Evolutionary conservation across 2,113 vertebrate species (phyloP).

Genomic region (Struthidea cinerea): DNA sequence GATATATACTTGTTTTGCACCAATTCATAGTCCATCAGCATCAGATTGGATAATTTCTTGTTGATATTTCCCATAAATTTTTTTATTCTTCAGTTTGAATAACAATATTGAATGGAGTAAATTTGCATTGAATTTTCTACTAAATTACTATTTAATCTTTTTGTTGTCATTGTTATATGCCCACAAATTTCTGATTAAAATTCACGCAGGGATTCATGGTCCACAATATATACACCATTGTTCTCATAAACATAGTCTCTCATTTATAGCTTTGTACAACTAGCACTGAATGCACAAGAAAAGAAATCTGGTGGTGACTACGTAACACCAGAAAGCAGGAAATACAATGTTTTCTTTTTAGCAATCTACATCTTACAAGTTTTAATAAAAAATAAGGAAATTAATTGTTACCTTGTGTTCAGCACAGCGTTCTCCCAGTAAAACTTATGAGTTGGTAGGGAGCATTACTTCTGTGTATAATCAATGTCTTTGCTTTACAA

Average conservation of each 20-base stretch:
- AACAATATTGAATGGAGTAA: neutral
- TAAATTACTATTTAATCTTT: neutral
- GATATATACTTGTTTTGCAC: neutral
- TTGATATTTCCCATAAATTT: neutral
- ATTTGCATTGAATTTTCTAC: neutral
- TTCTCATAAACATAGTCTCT: neutral
- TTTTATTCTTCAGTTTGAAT: neutral
- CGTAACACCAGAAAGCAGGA: neutral
- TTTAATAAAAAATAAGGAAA: neutral
- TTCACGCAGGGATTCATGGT: neutral
- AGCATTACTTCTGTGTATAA: neutral
- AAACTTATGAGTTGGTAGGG: neutral
- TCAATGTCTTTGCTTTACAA: neutral
- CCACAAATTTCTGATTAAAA: neutral
- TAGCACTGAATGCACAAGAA: neutral
- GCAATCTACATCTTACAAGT: neutral
- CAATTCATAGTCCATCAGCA: neutral
- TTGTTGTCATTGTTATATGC: neutral
- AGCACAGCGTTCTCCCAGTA: neutral
- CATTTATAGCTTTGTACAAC: neutral
- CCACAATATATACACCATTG: neutral
- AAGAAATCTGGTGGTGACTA: neutral
- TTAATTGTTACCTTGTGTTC: neutral
- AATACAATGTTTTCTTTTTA: neutral
- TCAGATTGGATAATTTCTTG: neutral